Percentiles rank a stretch among this genome's conserved stretches.
phyloP scores from a whole-genome alignment of 2,888 invertebrate species.

The Clunio marinus region DNA sequence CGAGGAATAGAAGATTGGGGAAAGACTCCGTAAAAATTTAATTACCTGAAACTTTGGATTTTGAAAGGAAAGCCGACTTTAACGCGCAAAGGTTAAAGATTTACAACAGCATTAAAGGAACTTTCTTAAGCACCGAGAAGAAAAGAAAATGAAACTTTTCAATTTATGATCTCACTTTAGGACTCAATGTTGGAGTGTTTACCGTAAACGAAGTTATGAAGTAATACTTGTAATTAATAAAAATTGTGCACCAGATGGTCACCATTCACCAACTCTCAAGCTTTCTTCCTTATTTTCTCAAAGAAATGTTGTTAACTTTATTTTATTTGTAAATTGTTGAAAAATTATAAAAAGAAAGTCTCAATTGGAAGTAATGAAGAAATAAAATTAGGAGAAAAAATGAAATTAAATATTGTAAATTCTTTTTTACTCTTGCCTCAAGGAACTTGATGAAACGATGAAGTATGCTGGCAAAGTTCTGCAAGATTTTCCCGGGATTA shows the following conservation, averaged over 20 bases:
- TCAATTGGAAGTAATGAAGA: constrained; percentile 35
- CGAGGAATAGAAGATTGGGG: constrained; percentile 4
- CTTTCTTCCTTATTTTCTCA: no score
- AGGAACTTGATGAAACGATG: not conserved
- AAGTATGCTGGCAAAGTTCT: constrained; percentile 11
- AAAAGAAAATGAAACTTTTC: constrained; percentile 24
- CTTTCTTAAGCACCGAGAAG: not conserved
- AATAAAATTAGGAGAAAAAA: constrained; percentile 29
- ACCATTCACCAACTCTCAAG: constrained; percentile 1
- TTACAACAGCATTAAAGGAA: constrained; percentile 22
- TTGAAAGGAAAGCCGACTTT: constrained; percentile 16
- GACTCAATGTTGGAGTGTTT: not conserved
- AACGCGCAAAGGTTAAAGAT: constrained; percentile 1
- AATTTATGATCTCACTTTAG: constrained; percentile 37
- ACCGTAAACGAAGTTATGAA: constrained; percentile 11
- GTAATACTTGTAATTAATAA: constrained; percentile 39
- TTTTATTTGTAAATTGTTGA: no score
- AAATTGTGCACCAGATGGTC: constrained; percentile 30
- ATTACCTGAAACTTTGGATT: constrained; percentile 21
- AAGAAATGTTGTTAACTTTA: no score
- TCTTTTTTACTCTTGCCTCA: not conserved
- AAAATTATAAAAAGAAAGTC: no score
- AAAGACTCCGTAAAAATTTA: constrained; percentile 26
- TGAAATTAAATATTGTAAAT: constrained; percentile 36
- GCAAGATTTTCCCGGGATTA: constrained; percentile 32